Percentiles rank a stretch among this genome's conserved stretches.
phyloP scores from a whole-genome alignment of 1,140 invertebrate genomes.

The Orchesella cincta region DNA sequence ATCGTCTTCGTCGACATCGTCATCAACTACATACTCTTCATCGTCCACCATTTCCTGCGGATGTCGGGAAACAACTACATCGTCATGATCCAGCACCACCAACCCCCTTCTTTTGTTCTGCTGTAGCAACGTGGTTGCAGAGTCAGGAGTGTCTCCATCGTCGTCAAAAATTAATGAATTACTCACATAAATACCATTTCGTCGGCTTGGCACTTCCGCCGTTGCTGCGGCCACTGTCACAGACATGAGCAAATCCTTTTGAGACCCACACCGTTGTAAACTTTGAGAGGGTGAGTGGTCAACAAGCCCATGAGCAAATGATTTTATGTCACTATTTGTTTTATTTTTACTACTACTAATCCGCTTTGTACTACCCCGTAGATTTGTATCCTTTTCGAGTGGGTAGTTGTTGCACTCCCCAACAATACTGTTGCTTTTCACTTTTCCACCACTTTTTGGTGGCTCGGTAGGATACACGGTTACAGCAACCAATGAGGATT shows the following conservation, averaged over 20 bases:
- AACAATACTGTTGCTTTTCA: neutral
- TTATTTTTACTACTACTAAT: conserved; percentile 13
- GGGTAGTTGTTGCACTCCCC: too few species aligned
- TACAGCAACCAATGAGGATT: neutral
- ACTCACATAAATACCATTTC: conserved; percentile 48
- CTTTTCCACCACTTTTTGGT: neutral
- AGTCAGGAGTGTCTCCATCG: neutral
- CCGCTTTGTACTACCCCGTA: too few species aligned
- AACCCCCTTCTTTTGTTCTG: neutral
- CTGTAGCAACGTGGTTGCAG: neutral
- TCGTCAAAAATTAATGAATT: conserved; percentile 29
- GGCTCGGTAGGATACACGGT: neutral
- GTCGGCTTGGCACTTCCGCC: neutral
- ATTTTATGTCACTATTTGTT: neutral
- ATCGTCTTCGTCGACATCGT: neutral
- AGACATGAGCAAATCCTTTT: conserved; percentile 18
- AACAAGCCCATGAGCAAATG: conserved; percentile 3
- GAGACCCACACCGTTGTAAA: neutral
- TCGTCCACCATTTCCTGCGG: neutral
- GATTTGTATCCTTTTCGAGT: too few species aligned
- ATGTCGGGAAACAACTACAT: neutral
- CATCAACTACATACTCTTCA: neutral
- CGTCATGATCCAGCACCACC: neutral
- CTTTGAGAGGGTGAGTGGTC: neutral
- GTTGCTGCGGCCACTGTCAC: neutral